Evolutionary conservation across 2,113 vertebrate species (phyloP).

Genomic region (Vombatus ursinus): DNA sequence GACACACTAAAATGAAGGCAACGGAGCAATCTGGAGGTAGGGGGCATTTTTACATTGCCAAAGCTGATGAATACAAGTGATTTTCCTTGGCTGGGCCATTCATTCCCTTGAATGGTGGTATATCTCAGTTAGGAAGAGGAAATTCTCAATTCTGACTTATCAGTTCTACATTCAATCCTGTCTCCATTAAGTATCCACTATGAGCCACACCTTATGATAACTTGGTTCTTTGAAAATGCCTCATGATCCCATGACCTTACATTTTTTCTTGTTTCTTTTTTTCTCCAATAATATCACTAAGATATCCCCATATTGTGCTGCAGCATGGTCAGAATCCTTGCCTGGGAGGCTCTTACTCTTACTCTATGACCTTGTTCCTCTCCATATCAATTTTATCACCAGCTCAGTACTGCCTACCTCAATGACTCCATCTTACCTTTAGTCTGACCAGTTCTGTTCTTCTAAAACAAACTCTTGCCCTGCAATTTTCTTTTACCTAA

Average conservation of each 20-base stretch:
- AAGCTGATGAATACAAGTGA: conserved; percentile 23
- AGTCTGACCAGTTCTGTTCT: not conserved
- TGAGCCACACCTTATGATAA: not conserved
- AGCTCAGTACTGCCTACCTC: not conserved
- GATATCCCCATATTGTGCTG: not conserved
- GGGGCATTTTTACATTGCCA: conserved; percentile 52
- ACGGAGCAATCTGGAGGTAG: conserved; percentile 12
- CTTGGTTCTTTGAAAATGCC: not conserved
- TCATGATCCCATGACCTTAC: not conserved
- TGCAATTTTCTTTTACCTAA: not conserved
- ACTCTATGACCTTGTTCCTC: not conserved
- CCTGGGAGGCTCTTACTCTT: not conserved
- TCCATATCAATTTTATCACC: not conserved
- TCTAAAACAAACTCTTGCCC: not conserved
- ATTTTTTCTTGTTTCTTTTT: not conserved
- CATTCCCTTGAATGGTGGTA: not conserved
- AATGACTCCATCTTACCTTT: not conserved
- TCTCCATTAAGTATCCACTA: not conserved
- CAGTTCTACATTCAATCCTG: not conserved
- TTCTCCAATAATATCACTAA: not conserved
- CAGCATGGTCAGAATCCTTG: not conserved
- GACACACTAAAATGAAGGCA: conserved; percentile 57
- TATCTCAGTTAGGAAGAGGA: not conserved
- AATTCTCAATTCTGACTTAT: not conserved
- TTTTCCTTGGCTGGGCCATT: not conserved